Conservation (phyloP, 2,797 vertebrate genomes). For the Pseudomugil tenellus region DNA sequence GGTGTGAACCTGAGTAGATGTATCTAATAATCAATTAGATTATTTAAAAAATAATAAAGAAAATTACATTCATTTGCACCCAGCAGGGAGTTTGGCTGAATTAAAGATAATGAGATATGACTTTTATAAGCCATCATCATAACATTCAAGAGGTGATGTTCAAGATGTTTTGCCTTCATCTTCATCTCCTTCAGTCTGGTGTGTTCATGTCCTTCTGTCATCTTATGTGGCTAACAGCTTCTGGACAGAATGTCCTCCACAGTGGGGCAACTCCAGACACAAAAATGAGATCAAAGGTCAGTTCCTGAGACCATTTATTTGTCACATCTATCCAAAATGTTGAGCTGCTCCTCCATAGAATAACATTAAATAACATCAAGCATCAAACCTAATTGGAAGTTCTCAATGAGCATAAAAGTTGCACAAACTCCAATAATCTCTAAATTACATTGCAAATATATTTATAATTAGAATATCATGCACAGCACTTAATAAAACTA, state of each 20-base stretch:
- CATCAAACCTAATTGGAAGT: constrained; percentile 26
- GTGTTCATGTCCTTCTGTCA: constrained; percentile 4
- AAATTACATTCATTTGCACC: not conserved
- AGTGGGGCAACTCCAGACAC: constrained; percentile 74
- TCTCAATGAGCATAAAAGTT: constrained; percentile 19
- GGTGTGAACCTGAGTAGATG: not conserved
- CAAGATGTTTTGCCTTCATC: not conserved
- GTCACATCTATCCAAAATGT: constrained; percentile 62
- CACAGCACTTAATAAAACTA: constrained; percentile 33
- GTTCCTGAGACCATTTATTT: constrained; percentile 83
- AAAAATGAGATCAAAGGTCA: constrained; percentile 56
- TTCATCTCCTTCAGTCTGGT: not conserved
- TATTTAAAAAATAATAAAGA: constrained; percentile 1
- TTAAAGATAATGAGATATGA: not conserved
- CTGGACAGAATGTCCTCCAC: constrained; percentile 59
- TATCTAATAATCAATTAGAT: not conserved
- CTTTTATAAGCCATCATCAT: not conserved
- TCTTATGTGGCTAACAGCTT: constrained; percentile 11
- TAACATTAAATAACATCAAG: constrained; percentile 36
- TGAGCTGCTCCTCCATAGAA: constrained; percentile 31
- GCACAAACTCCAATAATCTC: constrained; percentile 32
- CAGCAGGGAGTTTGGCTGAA: not conserved
- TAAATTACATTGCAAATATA: constrained; percentile 10
- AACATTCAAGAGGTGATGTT: not conserved
- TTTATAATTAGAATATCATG: constrained; percentile 19